Base-by-base conservation (phyloP, 2,113 vertebrate genomes). In the Mirza zaza region DNA sequence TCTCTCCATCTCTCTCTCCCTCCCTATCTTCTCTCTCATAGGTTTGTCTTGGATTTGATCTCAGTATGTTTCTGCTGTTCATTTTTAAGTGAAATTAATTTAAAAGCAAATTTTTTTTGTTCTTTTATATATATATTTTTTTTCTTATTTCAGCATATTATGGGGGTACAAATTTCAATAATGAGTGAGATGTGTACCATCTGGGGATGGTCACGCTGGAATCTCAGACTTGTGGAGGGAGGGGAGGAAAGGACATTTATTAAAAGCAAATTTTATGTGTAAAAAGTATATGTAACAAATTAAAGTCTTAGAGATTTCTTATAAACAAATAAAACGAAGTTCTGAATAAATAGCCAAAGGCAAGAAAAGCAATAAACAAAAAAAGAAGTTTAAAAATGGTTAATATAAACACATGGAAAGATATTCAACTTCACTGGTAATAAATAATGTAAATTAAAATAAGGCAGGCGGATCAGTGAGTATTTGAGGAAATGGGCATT, bases 291-390 rank as follows among this genome's bases (percentile, higher is more conserved):
- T 12, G 5, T 73, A 94, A 75, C 42, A 92, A 87, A 65, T 75
- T 73, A 59, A 86, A 93, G 45, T 95, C 36, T 94, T 84, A 84
- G 87, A 85, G 48, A 85, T 42, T 67, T 79, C 25, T 84, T 73
- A 80, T 10, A 88, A 94, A 83, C 45, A 89, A 55, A 27, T n/a
- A 88, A 65, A 8, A 67, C 76, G 57, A 83, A 70, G 3, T 70
- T 67, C 5, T 65, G 21, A 80, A 65, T 32, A 95, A 79, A 75
- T 59, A 25, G 34, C 71, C 29, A 89, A 85, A 95, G 55, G 77
- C 7, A 82, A 55, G 13, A 89, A 85, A 95, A 48, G 76, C 7
- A 82, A 55, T 63, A 91, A 76, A 57, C 34, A 83, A 63, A 77
- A 32, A 48, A 32, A 59, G 13, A 57, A 32, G n/a, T 36, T 57